These are phyloP conservation scores for Chloromyia formosa DNA, from an alignment of 2,888 invertebrate genomes.

Conservation along the genomic window DNA sequence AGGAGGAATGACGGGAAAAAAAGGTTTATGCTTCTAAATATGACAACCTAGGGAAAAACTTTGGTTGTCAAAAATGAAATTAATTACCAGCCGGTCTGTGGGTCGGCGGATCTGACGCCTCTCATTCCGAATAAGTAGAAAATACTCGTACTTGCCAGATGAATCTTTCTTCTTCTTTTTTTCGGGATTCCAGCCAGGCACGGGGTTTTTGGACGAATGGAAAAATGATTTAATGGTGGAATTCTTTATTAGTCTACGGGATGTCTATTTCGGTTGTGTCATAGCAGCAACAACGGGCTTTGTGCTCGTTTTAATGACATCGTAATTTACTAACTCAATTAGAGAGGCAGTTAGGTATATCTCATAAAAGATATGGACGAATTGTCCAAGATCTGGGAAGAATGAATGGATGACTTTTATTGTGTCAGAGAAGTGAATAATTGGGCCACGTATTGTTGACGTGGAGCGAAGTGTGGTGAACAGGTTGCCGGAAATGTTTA, in stretches of 20 bases:
- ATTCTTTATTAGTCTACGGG: constrained; percentile 37
- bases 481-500: no score
- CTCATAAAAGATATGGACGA: constrained; percentile 3
- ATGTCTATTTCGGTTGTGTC: constrained; percentile 28
- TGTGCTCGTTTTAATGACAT: constrained; percentile 16
- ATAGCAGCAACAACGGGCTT: neutral
- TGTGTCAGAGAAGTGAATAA: constrained; percentile 18
- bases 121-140: neutral
- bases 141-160: neutral
- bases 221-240: constrained; percentile 40
- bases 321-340: constrained; percentile 44
- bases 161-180: no score
- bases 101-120: neutral
- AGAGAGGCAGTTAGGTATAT: constrained; percentile 31
- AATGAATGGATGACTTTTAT: constrained; percentile 23
- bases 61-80: constrained; percentile 30
- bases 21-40: no score
- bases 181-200: no score
- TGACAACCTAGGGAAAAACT: constrained; percentile 5
- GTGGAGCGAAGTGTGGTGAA: no score
- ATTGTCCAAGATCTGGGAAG: constrained; percentile 1
- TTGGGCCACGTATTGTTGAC: neutral
- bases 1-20: no score
- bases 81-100: constrained; percentile 32
- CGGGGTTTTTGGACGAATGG: constrained; percentile 1